Percentiles rank a stretch among this genome's conserved stretches.
These are phyloP conservation scores for Petrocephalus schoutedeni DNA, from an alignment of 2,797 vertebrate genomes.

Conservation along the genomic window DNA sequence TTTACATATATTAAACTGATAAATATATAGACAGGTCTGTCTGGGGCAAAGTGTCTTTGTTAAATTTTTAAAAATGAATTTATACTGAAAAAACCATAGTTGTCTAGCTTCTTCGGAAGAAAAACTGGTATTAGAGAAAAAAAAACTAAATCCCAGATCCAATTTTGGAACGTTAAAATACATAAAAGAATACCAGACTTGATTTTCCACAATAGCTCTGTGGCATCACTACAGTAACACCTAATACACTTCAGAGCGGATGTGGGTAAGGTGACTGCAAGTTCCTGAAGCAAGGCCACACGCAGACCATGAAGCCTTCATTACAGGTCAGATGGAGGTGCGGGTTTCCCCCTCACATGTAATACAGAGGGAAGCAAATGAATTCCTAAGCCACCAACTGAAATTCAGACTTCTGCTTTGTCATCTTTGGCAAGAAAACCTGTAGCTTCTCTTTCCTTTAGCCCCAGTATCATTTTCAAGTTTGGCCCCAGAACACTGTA, in stretches of 20 bases:
- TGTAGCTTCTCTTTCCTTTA: neutral
- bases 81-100: constrained; percentile 42
- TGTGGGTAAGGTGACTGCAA: neutral
- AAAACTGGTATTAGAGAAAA: constrained; percentile 11
- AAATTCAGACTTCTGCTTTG: neutral
- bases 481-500: neutral
- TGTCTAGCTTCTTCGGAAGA: constrained; percentile 42
- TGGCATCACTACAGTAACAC: constrained; percentile 7
- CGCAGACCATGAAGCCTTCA: constrained; percentile 24
- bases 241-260: neutral
- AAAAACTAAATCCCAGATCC: neutral
- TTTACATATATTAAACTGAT: constrained; percentile 33
- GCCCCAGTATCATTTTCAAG: neutral
- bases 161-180: neutral
- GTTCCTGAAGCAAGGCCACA: neutral
- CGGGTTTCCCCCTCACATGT: neutral
- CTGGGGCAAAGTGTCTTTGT: neutral
- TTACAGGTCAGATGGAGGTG: neutral
- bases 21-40: constrained; percentile 1
- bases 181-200: neutral
- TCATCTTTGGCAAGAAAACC: constrained; percentile 17
- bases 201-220: neutral
- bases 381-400: neutral
- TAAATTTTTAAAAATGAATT: constrained; percentile 2
- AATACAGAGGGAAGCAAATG: neutral